A percentile compares a stretch with the other conserved stretches of the same genome.
These are phyloP conservation scores for Pedicia rivosa DNA, from an alignment of 2,888 invertebrate genomes.

Conservation along the genomic window DNA sequence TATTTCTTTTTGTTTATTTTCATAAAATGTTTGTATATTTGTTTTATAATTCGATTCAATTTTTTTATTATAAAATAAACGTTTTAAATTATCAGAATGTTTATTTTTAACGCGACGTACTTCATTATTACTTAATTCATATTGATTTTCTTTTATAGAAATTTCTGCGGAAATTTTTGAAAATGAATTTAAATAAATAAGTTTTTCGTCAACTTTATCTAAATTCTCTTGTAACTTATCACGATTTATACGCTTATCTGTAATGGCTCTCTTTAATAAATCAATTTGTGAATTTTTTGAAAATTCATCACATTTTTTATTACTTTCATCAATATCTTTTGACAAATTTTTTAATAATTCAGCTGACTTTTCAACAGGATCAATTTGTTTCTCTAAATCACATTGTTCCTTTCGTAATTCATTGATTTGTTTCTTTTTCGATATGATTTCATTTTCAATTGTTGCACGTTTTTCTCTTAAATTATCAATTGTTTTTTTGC, in stretches of 20 bases:
- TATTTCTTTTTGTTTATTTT: conserved; percentile 36
- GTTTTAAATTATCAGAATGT: conserved; percentile 45
- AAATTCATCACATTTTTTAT: conserved; percentile 30
- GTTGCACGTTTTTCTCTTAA: conserved; percentile 38
- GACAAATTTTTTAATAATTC: conserved; percentile 31
- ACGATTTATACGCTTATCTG: conserved; percentile 38
- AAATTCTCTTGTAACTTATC: conserved; percentile 40
- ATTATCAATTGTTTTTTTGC: conserved; percentile 38
- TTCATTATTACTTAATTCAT: conserved; percentile 35
- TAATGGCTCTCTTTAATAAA: too few relatives aligned
- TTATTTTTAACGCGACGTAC: conserved; percentile 46
- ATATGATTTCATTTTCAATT: conserved; percentile 46
- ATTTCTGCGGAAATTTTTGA: conserved; percentile 24
- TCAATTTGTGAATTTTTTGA: too few relatives aligned
- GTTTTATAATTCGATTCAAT: conserved; percentile 44
- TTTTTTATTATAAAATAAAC: conserved; percentile 42
- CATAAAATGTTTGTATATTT: conserved; percentile 38
- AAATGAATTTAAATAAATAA: conserved; percentile 26
- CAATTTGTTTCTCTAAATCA: conserved; percentile 39
- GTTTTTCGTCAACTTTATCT: conserved; percentile 37
- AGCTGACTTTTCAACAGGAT: conserved; percentile 41
- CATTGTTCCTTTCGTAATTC: conserved; percentile 38
- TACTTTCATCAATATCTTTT: conserved; percentile 26
- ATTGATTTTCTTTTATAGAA: conserved; percentile 23
- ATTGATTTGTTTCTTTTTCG: conserved; percentile 36